These are phyloP conservation scores for Poeciliopsis retropinna DNA, from an alignment of 2,113 vertebrate genomes.

Conservation along the genomic window DNA sequence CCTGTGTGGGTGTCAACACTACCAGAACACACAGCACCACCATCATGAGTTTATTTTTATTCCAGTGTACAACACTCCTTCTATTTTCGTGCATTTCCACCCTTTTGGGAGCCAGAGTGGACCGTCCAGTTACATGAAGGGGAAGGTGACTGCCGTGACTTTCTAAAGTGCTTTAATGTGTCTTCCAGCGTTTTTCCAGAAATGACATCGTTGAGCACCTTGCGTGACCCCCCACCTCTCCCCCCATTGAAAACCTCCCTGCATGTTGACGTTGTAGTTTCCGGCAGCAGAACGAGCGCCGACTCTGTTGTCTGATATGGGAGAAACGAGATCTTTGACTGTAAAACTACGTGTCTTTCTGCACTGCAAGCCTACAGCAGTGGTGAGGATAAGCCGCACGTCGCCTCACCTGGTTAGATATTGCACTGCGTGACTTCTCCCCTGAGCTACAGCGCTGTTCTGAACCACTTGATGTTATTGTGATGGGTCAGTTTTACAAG, in stretches of 20 bases:
- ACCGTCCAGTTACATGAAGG: constrained; percentile 33
- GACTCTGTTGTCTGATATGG: constrained; percentile 36
- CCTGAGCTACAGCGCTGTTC: constrained; percentile 26
- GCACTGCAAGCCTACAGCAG: constrained; percentile 47
- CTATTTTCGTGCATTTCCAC: constrained; percentile 49
- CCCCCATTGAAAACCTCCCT: neutral
- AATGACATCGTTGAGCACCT: constrained; percentile 29
- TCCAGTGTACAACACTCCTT: constrained; percentile 48
- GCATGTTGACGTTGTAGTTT: constrained; percentile 56
- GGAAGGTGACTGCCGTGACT: constrained; percentile 49
- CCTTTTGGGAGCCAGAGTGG: constrained; percentile 34
- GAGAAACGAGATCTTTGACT: constrained; percentile 24
- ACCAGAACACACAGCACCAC: constrained; percentile 71
- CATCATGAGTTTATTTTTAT: constrained; percentile 56
- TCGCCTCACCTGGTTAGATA: constrained; percentile 35
- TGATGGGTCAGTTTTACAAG: constrained; percentile 51
- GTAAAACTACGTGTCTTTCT: constrained; percentile 9
- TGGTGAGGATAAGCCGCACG: constrained; percentile 31
- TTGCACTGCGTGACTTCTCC: constrained; percentile 30
- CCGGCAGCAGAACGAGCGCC: constrained; percentile 36
- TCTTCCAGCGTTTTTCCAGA: constrained; percentile 55
- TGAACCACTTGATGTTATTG: constrained; percentile 47
- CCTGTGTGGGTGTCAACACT: constrained; percentile 37
- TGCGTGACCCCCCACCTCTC: constrained; percentile 14
- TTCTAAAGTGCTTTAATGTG: constrained; percentile 63